Percentiles rank a stretch among this genome's conserved stretches.
Conservation (phyloP, 2,113 vertebrate genomes). For the Aleadryas rufinucha region DNA sequence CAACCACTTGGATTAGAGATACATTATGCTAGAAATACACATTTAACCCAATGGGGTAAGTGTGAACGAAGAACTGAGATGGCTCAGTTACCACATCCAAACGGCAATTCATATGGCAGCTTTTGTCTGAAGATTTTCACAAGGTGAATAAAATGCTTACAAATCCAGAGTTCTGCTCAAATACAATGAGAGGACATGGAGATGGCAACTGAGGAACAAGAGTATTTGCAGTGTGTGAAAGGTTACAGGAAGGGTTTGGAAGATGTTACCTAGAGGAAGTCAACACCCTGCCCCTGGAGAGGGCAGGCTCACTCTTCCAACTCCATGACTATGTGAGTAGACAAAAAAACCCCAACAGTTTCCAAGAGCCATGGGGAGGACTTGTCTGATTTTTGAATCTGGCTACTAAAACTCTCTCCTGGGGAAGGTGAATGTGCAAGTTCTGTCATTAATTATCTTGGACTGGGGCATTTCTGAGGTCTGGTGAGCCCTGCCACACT, state of each 20-base stretch:
- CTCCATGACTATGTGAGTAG: rapidly evolving
- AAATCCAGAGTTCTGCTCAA: not conserved
- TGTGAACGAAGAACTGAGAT: not conserved
- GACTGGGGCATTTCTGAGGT: rapidly evolving
- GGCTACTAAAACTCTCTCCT: not conserved
- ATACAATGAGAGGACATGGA: not conserved
- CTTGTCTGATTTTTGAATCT: not conserved
- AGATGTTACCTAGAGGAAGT: not conserved
- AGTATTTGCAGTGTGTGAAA: not conserved
- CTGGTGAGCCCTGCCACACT: not conserved
- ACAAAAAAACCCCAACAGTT: not conserved
- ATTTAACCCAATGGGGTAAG: not conserved
- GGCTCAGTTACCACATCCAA: not conserved
- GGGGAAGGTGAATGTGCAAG: not conserved
- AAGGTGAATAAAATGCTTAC: not conserved
- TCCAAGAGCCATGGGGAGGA: not conserved
- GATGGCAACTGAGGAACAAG: not conserved
- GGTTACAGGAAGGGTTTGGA: not conserved
- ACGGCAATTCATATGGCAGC: not conserved
- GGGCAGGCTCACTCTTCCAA: not conserved
- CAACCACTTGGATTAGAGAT: not conserved
- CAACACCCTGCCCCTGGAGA: not conserved
- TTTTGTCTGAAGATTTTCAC: not conserved
- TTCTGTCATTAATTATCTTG: not conserved
- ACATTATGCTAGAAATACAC: not conserved